Base-by-base conservation (phyloP, 2,888 invertebrate species). In the Deroplatys truncata region DNA sequence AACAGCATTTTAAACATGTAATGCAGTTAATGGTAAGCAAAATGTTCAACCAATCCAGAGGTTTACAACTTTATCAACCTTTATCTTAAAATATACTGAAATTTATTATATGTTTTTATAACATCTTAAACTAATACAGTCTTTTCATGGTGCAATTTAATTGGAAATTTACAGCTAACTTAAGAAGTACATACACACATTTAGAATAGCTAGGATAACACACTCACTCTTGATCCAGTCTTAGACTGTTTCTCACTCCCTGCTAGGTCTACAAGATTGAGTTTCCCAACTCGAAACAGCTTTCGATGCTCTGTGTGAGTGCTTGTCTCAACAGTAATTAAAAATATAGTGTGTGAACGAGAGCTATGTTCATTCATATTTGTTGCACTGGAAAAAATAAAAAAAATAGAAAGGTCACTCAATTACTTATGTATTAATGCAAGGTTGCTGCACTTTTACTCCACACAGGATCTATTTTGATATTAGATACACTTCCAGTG, bases 291-390 rank as follows among this genome's bases (percentile, higher is more conserved):
- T 84, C 92, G 91, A 83, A 96, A 95, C 92, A 92, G 93, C 91
- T 93, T 94, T 91, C 95, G 94, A 91, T 95, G 94, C 1, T 94
- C 95, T 88, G 96, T 96, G 83, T 95, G 95, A 92, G 96, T 96
- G 91, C 97, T 96, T 95, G 99, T 98, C 94, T 99, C 99, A 85
- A 99, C 97, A 88, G 98, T 98, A 92, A 99, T 98, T 93, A 99
- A 97, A 94, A 99, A 99, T 91, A 99, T 99, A 89, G 99, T 99
- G 94, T 99, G 99, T 86, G 98, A 98, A 91, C 99, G 95, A 83
- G 99, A 99, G 92, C 98, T 99, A 94, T 99, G 99, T 93, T 98
- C 98, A 94, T 99, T 99, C 99, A 99, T 99, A 93, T 99, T 98
- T 88, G 99, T 99, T 91, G 98, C 96, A 43, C 97, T 94, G 92